These are phyloP conservation scores for Bhutanitis thaidina DNA, from an alignment of 2,888 invertebrate species.

Conservation along the genomic window DNA sequence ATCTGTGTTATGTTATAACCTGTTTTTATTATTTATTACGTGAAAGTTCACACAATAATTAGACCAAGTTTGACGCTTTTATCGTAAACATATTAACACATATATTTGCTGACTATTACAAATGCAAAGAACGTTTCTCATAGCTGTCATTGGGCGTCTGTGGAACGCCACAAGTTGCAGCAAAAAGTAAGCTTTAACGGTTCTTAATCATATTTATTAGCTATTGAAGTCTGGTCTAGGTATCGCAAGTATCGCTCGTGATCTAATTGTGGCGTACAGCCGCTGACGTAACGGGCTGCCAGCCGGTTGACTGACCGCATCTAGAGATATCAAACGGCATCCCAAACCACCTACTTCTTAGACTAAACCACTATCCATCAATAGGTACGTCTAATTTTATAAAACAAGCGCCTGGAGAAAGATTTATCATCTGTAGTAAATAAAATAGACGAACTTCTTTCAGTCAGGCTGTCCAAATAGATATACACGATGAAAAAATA, in stretches of 20 bases:
- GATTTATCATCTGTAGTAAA: no score
- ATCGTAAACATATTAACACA: no score
- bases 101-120: background rate
- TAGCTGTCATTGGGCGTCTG: conserved; percentile 35
- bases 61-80: no score
- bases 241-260: conserved; percentile 62
- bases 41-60: no score
- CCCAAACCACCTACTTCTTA: conserved; percentile 39
- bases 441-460: no score
- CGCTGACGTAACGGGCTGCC: conserved; percentile 70
- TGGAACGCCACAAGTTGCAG: conserved; percentile 45
- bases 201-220: conserved; percentile 53
- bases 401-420: no score
- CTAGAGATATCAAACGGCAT: conserved; percentile 60
- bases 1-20: no score
- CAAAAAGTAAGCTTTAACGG: conserved; percentile 68
- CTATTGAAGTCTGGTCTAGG: conserved; percentile 63
- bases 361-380: conserved; percentile 5
- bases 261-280: conserved; percentile 72
- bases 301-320: conserved; percentile 73
- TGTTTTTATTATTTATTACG: no score
- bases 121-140: conserved; percentile 19
- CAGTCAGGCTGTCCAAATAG: no score
- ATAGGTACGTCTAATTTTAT: background rate
- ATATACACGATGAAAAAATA: no score